phyloP scores from a whole-genome alignment of 2,113 vertebrate genomes.

The Lepus europaeus region DNA sequence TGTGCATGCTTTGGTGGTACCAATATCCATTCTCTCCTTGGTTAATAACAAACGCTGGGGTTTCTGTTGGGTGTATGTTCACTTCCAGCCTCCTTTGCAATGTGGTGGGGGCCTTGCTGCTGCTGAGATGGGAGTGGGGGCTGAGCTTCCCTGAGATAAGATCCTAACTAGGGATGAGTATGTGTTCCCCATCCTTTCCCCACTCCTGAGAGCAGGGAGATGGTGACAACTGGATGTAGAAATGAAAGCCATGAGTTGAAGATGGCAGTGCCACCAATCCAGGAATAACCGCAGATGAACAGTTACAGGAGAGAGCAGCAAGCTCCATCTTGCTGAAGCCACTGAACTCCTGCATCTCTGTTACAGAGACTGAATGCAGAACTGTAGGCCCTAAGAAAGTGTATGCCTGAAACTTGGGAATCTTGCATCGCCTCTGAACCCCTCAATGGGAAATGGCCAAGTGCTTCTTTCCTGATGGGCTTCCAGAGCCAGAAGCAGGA shows the following conservation, averaged over 20 bases:
- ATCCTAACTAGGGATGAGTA: background rate
- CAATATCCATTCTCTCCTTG: background rate
- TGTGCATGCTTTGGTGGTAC: background rate
- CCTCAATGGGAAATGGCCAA: background rate
- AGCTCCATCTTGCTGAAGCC: background rate
- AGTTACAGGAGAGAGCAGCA: slow-evolving; percentile 10
- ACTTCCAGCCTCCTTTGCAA: background rate
- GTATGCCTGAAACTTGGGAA: background rate
- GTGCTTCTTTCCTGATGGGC: background rate
- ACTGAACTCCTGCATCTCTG: background rate
- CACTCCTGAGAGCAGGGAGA: background rate
- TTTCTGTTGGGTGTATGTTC: background rate
- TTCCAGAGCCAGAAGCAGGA: background rate
- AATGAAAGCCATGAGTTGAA: background rate
- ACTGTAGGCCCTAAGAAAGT: background rate
- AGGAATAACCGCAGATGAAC: background rate
- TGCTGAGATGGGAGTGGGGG: background rate
- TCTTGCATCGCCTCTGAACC: background rate
- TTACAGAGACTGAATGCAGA: background rate
- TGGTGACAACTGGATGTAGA: background rate
- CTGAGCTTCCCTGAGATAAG: background rate
- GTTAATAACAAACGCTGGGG: background rate
- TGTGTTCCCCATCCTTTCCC: background rate
- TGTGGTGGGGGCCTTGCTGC: background rate
- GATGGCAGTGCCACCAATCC: background rate